These are phyloP conservation scores for Rotaria macrura DNA, from an alignment of 2,888 invertebrate genomes.

Conservation along the genomic window DNA sequence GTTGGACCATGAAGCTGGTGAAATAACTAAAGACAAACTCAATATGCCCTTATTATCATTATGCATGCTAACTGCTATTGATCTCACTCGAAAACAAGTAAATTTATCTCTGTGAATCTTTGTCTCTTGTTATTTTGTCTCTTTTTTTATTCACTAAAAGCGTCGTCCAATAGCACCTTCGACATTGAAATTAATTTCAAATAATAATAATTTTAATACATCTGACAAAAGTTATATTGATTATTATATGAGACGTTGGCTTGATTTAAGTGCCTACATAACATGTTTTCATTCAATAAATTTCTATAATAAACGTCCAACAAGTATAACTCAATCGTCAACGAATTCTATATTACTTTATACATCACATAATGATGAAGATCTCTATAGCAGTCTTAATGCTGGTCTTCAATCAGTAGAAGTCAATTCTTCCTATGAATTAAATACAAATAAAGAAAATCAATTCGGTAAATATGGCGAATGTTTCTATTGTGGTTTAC, in stretches of 20 bases:
- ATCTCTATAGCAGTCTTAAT: neutral
- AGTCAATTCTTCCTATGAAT: neutral
- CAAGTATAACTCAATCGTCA: neutral
- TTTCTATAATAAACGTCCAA: neutral
- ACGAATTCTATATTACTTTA: neutral
- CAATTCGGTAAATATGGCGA: neutral
- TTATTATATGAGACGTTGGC: neutral
- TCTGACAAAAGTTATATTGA: neutral
- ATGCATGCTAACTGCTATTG: neutral
- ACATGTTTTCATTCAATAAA: neutral
- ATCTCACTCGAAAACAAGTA: neutral
- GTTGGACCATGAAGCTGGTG: neutral
- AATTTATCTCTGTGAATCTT: neutral
- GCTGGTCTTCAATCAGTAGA: neutral
- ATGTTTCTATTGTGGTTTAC: neutral
- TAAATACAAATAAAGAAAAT: neutral
- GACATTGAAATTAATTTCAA: neutral
- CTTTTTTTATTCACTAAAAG: neutral
- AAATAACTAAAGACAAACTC: neutral
- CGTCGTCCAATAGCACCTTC: neutral
- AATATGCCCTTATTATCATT: neutral
- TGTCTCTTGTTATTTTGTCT: too few species aligned
- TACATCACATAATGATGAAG: neutral
- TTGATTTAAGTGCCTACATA: neutral
- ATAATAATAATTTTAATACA: neutral